These are phyloP conservation scores for Steromphala cineraria DNA, from an alignment of 2,888 invertebrate genomes.

Conservation along the genomic window DNA sequence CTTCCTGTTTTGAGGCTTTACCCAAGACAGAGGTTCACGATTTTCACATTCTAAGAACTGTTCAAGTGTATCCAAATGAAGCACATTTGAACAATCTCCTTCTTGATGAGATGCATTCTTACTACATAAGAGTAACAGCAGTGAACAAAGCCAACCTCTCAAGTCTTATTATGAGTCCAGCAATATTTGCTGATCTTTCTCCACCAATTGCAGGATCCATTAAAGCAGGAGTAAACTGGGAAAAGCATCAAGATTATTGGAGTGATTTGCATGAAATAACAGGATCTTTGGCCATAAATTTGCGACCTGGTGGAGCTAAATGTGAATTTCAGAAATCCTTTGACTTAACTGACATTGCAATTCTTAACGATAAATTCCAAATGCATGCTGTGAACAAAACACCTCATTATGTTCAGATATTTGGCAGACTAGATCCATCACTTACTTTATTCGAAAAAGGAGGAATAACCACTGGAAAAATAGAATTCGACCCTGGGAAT, in stretches of 20 bases:
- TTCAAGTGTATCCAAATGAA: slow-evolving; percentile 22
- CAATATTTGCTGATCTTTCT: slow-evolving; percentile 40
- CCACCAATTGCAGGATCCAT: slow-evolving; percentile 42
- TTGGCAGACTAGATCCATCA: not conserved
- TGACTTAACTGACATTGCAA: too few species aligned
- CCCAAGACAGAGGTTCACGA: too few species aligned
- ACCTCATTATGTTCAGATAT: not conserved
- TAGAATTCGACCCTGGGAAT: slow-evolving; percentile 26
- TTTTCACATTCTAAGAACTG: not conserved
- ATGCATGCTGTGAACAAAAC: not conserved
- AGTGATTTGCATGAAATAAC: not conserved
- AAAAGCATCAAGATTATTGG: not conserved
- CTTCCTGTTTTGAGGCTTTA: not conserved
- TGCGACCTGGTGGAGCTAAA: too few species aligned
- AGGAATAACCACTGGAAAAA: not conserved
- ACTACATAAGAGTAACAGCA: slow-evolving; percentile 38
- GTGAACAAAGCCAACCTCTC: slow-evolving; percentile 40
- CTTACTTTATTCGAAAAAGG: not conserved
- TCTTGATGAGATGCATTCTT: slow-evolving; percentile 29
- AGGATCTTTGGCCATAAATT: too few species aligned
- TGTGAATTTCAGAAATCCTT: too few species aligned
- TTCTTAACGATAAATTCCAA: not conserved
- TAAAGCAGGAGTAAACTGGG: slow-evolving; percentile 32
- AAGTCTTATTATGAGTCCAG: slow-evolving; percentile 15
- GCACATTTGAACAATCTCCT: slow-evolving; percentile 45